Percentiles rank a stretch among this genome's conserved stretches.
Conservation (phyloP, 2,797 vertebrate species). For the Cuniculus paca region DNA sequence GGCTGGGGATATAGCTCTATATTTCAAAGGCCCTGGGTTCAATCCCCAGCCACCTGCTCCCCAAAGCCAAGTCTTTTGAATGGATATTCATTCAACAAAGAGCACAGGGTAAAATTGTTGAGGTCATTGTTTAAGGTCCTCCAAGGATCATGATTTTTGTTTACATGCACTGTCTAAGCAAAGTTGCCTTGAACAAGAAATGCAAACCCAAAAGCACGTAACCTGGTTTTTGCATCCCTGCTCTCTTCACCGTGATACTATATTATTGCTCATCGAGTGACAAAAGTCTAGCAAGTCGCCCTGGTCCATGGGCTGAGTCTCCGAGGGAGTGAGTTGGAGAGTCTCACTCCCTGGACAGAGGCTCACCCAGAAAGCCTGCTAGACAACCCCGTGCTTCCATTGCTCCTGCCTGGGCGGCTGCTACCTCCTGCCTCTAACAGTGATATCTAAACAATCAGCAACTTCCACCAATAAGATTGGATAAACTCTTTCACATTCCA, state of each 20-base stretch:
- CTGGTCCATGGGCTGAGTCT: slow-evolving; percentile 84
- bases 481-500: neutral
- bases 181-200: neutral
- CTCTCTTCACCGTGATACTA: slow-evolving; percentile 67
- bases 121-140: neutral
- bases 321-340: slow-evolving; percentile 74
- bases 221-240: slow-evolving; percentile 66
- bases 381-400: neutral
- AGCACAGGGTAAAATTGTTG: neutral
- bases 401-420: neutral
- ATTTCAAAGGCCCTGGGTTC: neutral
- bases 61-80: neutral
- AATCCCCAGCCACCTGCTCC: neutral
- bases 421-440: slow-evolving; percentile 82
- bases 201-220: neutral
- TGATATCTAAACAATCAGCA: slow-evolving; percentile 48
- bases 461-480: neutral
- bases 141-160: neutral
- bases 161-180: neutral
- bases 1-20: neutral
- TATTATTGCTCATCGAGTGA: slow-evolving; percentile 73
- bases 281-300: slow-evolving; percentile 78
- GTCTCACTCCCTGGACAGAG: slow-evolving; percentile 82
- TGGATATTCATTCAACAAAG: neutral
- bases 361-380: slow-evolving; percentile 85